These are phyloP conservation scores for Drosophila borealis DNA, from an alignment of 2,888 invertebrate genomes.

Conservation along the genomic window DNA sequence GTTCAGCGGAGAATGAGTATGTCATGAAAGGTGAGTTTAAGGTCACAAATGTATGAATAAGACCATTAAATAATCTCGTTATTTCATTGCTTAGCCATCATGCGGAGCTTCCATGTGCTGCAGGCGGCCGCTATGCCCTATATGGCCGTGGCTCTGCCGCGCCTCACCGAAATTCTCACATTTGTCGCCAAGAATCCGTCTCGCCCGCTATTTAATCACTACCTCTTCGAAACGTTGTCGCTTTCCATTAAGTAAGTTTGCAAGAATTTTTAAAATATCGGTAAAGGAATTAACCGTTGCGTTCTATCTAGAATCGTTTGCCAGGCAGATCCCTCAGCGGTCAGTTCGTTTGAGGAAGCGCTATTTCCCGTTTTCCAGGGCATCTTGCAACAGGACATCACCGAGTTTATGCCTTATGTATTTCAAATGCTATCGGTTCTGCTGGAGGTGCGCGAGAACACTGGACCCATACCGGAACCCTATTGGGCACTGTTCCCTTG, in stretches of 20 bases:
- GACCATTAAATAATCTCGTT: background rate
- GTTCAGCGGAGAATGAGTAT: conserved; percentile 97
- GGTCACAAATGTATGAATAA: background rate
- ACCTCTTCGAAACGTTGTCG: conserved; percentile 97
- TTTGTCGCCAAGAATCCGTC: conserved; percentile 96
- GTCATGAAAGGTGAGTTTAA: conserved; percentile 91
- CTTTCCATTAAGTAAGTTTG: conserved; percentile 91
- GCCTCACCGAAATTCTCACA: conserved; percentile 93
- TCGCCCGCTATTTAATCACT: conserved; percentile 99
- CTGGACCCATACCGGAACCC: conserved; percentile 89
- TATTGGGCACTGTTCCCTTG: conserved; percentile 96
- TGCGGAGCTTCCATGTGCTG: conserved; percentile 93
- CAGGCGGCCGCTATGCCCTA: conserved; percentile 93
- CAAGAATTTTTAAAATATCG: background rate
- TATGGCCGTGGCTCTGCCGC: conserved; percentile 92
- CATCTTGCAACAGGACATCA: conserved; percentile 95
- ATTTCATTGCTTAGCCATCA: conserved; percentile 88
- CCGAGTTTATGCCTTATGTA: conserved; percentile 99
- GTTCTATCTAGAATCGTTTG: conserved; percentile 90
- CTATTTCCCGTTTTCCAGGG: conserved; percentile 98
- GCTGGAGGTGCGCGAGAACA: conserved; percentile 89
- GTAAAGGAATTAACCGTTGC: background rate
- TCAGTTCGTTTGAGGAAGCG: conserved; percentile 94
- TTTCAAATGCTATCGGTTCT: conserved; percentile 98
- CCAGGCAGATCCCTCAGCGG: conserved; percentile 91